A percentile compares a stretch with the other conserved stretches of the same genome.
Evolutionary conservation across 2,113 vertebrate species (phyloP).

Genomic region (Typhlomys cinereus): DNA sequence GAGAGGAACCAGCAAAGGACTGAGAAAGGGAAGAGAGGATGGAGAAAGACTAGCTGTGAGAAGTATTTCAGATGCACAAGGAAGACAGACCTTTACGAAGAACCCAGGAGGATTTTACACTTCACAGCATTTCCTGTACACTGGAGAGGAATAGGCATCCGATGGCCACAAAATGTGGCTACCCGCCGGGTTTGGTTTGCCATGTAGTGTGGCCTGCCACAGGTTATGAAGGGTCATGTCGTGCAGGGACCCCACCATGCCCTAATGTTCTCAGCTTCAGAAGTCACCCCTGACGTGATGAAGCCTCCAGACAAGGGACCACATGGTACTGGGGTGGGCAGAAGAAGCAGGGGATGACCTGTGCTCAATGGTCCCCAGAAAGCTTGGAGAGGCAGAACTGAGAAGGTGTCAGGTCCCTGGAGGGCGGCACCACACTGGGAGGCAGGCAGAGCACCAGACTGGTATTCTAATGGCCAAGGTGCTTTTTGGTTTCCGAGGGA

Average conservation of each 20-base stretch:
- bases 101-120: neutral
- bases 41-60: neutral
- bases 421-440: neutral
- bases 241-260: neutral
- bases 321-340: fast-evolving
- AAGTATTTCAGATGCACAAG: neutral
- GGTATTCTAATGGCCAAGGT: neutral
- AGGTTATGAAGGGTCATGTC: neutral
- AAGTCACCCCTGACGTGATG: neutral
- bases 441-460: neutral
- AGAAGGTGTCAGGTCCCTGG: no score
- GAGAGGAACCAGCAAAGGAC: neutral
- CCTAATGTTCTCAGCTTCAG: neutral
- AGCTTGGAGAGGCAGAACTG: neutral
- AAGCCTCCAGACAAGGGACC: neutral
- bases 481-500: neutral
- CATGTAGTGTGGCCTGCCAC: no score
- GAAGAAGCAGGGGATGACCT: fast-evolving
- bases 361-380: neutral
- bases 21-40: neutral
- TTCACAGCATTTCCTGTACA: fast-evolving
- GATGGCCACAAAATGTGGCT: no score
- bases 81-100: neutral
- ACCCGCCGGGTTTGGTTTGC: no score
- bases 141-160: fast-evolving